Evolutionary conservation across 2,797 vertebrate genomes (phyloP).

Genomic region (Micromesistius poutassou): DNA sequence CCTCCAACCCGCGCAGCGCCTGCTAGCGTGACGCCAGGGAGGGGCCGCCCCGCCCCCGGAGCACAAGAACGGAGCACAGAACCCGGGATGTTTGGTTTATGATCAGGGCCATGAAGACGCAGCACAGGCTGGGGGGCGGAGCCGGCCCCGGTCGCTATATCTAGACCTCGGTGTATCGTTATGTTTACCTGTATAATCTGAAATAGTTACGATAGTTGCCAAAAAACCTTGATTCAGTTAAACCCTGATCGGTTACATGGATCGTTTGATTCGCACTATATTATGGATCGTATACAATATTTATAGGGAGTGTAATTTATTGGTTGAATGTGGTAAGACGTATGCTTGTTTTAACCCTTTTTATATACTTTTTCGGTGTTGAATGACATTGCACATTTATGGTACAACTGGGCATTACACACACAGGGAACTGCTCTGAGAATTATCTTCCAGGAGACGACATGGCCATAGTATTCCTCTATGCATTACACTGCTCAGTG

Average conservation of each 20-base stretch:
- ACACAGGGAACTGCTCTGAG: constrained; percentile 40
- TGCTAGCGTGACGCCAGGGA: constrained; percentile 55
- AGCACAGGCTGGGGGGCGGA: neutral
- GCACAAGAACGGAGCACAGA: constrained; percentile 44
- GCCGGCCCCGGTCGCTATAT: constrained; percentile 15
- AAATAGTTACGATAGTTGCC: constrained; percentile 51
- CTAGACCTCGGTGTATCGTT: constrained; percentile 41
- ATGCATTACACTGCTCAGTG: constrained; percentile 64
- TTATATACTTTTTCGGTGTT: constrained; percentile 28
- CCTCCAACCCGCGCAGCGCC: constrained; percentile 80
- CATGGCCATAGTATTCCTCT: constrained; percentile 64
- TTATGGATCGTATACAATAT: constrained; percentile 52
- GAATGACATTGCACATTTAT: constrained; percentile 57
- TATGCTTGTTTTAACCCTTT: constrained; percentile 55
- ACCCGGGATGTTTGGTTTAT: constrained; percentile 19
- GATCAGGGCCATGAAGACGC: constrained; percentile 24
- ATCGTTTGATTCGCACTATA: constrained; percentile 48
- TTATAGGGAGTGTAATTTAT: constrained; percentile 52
- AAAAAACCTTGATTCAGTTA: constrained; percentile 41
- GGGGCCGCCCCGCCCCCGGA: neutral
- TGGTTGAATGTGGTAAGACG: constrained; percentile 44
- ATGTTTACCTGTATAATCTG: constrained; percentile 59
- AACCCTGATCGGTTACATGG: constrained; percentile 48
- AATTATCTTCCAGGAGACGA: constrained; percentile 39
- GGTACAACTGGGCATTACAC: constrained; percentile 50